These are phyloP conservation scores for Odocoileus virginianus DNA, from an alignment of 2,113 vertebrate species.

Conservation along the genomic window DNA sequence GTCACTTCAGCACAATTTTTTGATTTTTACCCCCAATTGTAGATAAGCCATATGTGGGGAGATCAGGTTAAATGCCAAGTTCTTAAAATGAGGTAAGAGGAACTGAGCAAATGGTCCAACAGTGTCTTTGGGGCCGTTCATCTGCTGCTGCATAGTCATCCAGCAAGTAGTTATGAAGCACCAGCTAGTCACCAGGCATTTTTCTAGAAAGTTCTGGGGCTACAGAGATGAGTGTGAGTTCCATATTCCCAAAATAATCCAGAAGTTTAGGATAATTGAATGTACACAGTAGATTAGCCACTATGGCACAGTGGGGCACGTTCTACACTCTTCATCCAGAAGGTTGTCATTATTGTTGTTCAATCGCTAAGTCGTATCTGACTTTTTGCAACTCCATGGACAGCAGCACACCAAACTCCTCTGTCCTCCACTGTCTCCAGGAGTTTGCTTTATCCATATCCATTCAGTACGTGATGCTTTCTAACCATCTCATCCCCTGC, in stretches of 20 bases:
- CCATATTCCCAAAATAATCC: neutral
- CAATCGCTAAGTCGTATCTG: fast-evolving
- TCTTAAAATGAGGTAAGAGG: slow-evolving; percentile 37
- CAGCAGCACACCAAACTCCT: neutral
- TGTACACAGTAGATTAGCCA: fast-evolving
- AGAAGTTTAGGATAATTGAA: neutral
- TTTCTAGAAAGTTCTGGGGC: neutral
- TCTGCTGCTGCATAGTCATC: neutral
- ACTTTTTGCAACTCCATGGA: neutral
- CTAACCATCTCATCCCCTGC: neutral
- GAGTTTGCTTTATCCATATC: neutral
- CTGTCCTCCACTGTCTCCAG: neutral
- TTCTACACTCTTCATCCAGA: fast-evolving
- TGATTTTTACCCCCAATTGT: neutral
- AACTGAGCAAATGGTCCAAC: neutral
- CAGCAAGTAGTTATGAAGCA: neutral
- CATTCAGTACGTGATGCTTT: neutral
- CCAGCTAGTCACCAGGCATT: neutral
- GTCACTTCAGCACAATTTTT: slow-evolving; percentile 26
- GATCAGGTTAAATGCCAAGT: slow-evolving; percentile 41
- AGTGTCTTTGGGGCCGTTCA: neutral
- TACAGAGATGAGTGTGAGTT: neutral
- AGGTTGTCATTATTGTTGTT: fast-evolving
- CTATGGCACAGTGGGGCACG: fast-evolving
- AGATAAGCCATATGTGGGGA: slow-evolving; percentile 36